phyloP scores from a whole-genome alignment of 2,888 invertebrate genomes.

The Antitype chi region DNA sequence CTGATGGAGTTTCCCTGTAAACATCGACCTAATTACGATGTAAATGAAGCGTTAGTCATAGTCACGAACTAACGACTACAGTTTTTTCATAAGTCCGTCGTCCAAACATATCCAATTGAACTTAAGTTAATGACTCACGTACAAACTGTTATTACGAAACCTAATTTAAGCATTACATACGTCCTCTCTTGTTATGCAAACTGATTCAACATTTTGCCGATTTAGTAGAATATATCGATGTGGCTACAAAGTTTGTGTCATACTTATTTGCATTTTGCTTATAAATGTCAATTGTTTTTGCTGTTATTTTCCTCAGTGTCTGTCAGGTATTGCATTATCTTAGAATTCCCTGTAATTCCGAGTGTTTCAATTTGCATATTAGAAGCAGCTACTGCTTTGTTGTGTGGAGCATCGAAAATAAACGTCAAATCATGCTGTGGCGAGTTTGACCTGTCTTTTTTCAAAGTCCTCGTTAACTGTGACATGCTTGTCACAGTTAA shows the following conservation, averaged over 20 bases:
- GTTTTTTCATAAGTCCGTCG: constrained; percentile 35
- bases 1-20: constrained; percentile 36
- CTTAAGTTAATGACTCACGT: constrained; percentile 51
- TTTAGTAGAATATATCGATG: constrained; percentile 34
- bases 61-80: constrained; percentile 12
- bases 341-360: neutral
- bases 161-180: constrained; percentile 48
- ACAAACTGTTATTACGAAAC: constrained; percentile 60
- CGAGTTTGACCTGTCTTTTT: neutral
- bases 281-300: constrained; percentile 38
- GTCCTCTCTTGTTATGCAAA: constrained; percentile 48
- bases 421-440: neutral
- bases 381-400: constrained; percentile 3
- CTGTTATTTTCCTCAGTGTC: constrained; percentile 51
- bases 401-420: neutral
- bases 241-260: constrained; percentile 37
- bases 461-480: neutral
- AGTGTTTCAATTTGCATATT: constrained; percentile 3
- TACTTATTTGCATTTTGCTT: constrained; percentile 48
- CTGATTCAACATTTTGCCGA: constrained; percentile 36
- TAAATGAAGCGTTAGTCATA: constrained; percentile 39
- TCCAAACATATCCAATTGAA: constrained; percentile 15
- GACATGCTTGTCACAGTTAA: too few species aligned
- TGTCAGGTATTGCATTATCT: constrained; percentile 44
- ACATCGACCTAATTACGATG: constrained; percentile 8